Evolutionary conservation across 2,113 vertebrate species (phyloP), one percentile per base, ranked within the genome.

Genomic region (Barbus barbus): DNA sequence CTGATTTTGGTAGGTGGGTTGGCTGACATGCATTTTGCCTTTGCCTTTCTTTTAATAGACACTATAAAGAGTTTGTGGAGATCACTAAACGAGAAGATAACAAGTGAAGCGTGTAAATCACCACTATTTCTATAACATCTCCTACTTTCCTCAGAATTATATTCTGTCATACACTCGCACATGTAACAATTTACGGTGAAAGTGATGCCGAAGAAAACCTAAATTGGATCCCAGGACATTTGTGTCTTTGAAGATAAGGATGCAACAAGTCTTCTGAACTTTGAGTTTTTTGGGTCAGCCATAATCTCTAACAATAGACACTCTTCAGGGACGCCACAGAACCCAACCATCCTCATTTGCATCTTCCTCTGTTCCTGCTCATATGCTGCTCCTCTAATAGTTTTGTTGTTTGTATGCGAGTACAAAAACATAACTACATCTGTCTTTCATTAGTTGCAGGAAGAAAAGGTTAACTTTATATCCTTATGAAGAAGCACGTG

Each of bases 191-290:
- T 71, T 77, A 77, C 1, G 38, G 41, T 60, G 56, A 86, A 92
- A 89, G 86, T 73, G 53, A 81, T 85, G 87, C 87, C 33, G 84
- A 77, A 89, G 90, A 87, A 86, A 46, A 79, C 63, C 84, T 87
- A 93, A 93, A 94, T 93, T 91, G 86, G 89, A 88, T 93, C 91
- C 90, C 92, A 89, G 87, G 91, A 92, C 86, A 87, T 65, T 90
- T 89, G 71, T 26, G 72, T 89, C 89, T 94, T 92, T 93, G 88
- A 92, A 93, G 88, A 89, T 75, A 60, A 53, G 71, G 90, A 91
- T 87, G 86, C 90, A 91, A 91, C 89, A 92, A 91, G 91, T 93
- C 71, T 26, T 58, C 81, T 85, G 84, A 69, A 78, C 82, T 84
- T 88, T 12, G 12, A 61, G 71, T 93, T 91, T 91, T 94, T 92